phyloP scores from a whole-genome alignment of 2,797 vertebrate genomes.

The Astyanax mexicanus region DNA sequence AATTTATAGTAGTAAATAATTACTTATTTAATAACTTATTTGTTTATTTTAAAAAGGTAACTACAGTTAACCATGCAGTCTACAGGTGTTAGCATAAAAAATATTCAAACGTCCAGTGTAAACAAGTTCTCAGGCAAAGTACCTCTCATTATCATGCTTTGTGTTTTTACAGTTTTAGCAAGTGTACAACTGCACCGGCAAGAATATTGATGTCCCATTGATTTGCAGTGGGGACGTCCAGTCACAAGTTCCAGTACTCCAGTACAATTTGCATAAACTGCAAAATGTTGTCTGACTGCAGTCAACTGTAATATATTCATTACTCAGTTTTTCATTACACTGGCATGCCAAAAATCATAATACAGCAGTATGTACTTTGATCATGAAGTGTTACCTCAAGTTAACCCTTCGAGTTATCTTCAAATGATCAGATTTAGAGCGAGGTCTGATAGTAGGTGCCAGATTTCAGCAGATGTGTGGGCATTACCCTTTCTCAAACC shows the following conservation, averaged over 20 bases:
- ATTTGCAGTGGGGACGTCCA: background rate
- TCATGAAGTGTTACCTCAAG: too few species aligned
- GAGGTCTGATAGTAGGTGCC: too few species aligned
- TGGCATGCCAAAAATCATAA: too few species aligned
- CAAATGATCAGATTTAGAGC: too few species aligned
- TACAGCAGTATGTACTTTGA: too few species aligned
- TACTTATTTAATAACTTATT: too few species aligned
- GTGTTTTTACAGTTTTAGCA: background rate
- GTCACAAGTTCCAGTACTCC: background rate
- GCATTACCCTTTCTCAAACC: too few species aligned
- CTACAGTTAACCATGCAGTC: background rate
- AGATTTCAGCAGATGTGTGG: too few species aligned
- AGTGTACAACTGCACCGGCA: background rate
- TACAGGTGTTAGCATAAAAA: background rate
- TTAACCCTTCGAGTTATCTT: too few species aligned
- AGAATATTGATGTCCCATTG: background rate
- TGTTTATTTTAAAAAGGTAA: background rate
- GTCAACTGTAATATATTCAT: background rate
- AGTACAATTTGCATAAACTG: constrained; percentile 6
- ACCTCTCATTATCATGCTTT: background rate
- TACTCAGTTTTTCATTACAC: too few species aligned
- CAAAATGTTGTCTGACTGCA: background rate
- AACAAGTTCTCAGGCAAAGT: background rate
- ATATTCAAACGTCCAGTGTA: background rate
- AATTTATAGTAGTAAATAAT: background rate